A percentile compares a stretch with the other conserved stretches of the same genome.
Evolutionary conservation across 2,888 invertebrate species (phyloP).

Genomic region (Elgonia sp.): DNA sequence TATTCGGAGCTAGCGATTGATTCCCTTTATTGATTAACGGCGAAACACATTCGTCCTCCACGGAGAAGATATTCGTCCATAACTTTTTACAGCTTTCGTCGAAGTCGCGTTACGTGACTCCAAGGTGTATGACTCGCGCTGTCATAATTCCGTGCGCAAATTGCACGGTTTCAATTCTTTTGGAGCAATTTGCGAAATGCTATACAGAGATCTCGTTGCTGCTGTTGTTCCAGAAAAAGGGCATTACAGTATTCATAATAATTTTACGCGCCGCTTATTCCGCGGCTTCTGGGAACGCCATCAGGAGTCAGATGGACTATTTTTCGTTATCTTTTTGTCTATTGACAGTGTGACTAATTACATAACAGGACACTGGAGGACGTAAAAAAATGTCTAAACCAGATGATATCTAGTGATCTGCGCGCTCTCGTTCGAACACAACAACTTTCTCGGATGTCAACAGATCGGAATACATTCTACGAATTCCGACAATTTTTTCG

Average conservation of each 20-base stretch:
- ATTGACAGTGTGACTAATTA: constrained; percentile 23
- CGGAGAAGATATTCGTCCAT: constrained; percentile 22
- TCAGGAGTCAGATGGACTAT: neutral
- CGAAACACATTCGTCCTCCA: constrained; percentile 37
- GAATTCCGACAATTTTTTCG: constrained; percentile 33
- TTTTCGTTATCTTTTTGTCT: neutral
- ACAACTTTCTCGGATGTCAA: constrained; percentile 61
- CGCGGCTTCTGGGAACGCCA: constrained; percentile 24
- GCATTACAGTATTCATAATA: constrained; percentile 28
- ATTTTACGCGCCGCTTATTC: constrained; percentile 46
- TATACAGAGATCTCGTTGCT: constrained; percentile 16
- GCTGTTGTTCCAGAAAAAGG: constrained; percentile 32
- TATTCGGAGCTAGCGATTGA: constrained; percentile 43
- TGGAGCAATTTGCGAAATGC: constrained; percentile 31
- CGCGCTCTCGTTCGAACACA: constrained; percentile 9
- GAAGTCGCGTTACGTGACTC: constrained; percentile 52
- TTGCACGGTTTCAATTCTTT: constrained; percentile 40
- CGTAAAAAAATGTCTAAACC: constrained; percentile 15
- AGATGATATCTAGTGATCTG: constrained; percentile 41
- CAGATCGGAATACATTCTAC: constrained; percentile 47
- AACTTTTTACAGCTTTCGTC: constrained; percentile 51
- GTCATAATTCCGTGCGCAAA: constrained; percentile 39
- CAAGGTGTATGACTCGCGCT: constrained; percentile 6
- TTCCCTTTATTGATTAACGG: constrained; percentile 58
- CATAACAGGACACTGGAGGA: constrained; percentile 1